Percentiles rank a stretch among this genome's conserved stretches.
Conservation (phyloP, 1,140 invertebrate species). For the Apocrypta bakeri region DNA sequence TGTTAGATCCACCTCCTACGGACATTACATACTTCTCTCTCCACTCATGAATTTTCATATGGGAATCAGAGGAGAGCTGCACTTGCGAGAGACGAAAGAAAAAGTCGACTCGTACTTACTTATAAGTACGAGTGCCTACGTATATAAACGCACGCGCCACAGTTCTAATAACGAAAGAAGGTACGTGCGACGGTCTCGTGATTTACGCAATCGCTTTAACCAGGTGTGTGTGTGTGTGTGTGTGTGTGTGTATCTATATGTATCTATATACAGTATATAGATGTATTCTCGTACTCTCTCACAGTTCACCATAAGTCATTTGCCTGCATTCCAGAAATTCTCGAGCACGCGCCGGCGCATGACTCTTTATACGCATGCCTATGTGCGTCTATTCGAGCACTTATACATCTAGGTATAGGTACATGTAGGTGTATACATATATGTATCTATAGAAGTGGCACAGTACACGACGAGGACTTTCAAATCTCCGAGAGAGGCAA, state of each 20-base stretch:
- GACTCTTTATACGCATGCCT: background rate
- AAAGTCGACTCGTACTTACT: background rate
- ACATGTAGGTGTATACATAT: background rate
- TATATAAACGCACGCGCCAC: too few species aligned
- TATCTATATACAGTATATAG: too few species aligned
- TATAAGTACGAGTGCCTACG: background rate
- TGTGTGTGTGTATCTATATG: too few species aligned
- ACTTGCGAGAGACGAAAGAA: background rate
- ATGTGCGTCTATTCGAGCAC: background rate
- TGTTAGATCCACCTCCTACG: background rate
- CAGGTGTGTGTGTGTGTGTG: too few species aligned
- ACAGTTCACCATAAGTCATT: slow-evolving; percentile 28
- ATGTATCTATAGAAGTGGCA: background rate
- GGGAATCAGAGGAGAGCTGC: background rate
- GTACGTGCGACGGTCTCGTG: background rate
- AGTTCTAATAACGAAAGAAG: too few species aligned
- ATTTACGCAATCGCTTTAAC: slow-evolving; percentile 37
- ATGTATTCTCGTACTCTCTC: background rate
- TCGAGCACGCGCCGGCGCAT: slow-evolving; percentile 17
- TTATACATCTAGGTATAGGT: background rate
- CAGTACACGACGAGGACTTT: slow-evolving; percentile 9
- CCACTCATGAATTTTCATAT: slow-evolving; percentile 40
- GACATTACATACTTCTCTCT: slow-evolving; percentile 25
- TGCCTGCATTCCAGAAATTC: slow-evolving; percentile 46
- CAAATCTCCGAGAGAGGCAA: slow-evolving; percentile 21